Percentiles rank a stretch among this genome's conserved stretches.
These are phyloP conservation scores for Anarrhichthys ocellatus DNA, from an alignment of 2,113 vertebrate genomes.

Conservation along the genomic window DNA sequence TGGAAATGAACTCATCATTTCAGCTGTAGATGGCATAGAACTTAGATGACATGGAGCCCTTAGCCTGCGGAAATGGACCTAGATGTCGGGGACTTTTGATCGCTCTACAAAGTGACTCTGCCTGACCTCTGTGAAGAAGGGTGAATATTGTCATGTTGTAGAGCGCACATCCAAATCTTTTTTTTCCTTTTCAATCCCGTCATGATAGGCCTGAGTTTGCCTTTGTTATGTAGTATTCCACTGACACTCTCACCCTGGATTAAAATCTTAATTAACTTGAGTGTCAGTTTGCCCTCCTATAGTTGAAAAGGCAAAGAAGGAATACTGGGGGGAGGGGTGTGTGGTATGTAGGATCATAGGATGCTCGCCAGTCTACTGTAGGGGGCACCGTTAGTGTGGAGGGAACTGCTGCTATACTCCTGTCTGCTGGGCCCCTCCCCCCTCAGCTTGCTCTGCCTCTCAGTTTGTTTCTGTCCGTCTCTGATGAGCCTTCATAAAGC, in stretches of 20 bases:
- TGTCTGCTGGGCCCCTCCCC: conserved; percentile 7
- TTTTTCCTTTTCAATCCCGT: conserved; percentile 33
- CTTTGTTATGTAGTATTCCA: conserved; percentile 64
- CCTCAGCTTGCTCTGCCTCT: neutral
- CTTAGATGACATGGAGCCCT: conserved; percentile 27
- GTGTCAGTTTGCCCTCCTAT: conserved; percentile 64
- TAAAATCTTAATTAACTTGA: conserved; percentile 83
- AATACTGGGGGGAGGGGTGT: conserved; percentile 28
- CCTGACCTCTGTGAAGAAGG: conserved; percentile 59
- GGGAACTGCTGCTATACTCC: conserved; percentile 24
- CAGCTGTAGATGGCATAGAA: conserved; percentile 57
- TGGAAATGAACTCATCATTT: conserved; percentile 70
- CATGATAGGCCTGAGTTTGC: conserved; percentile 60
- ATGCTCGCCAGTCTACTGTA: conserved; percentile 44
- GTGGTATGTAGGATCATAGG: conserved; percentile 47
- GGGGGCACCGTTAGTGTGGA: conserved; percentile 20
- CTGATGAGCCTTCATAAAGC: conserved; percentile 53
- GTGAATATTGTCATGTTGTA: conserved; percentile 47
- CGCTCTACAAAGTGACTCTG: conserved; percentile 38
- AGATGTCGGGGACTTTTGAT: conserved; percentile 54
- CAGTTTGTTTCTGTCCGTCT: conserved; percentile 39
- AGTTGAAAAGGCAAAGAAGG: conserved; percentile 51
- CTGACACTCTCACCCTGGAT: conserved; percentile 75
- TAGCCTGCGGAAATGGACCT: conserved; percentile 25
- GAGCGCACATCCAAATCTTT: conserved; percentile 54